Evolutionary conservation across 1,140 invertebrate species (phyloP), one percentile per base, ranked within the genome.

Genomic region (Bradysia coprophila): DNA sequence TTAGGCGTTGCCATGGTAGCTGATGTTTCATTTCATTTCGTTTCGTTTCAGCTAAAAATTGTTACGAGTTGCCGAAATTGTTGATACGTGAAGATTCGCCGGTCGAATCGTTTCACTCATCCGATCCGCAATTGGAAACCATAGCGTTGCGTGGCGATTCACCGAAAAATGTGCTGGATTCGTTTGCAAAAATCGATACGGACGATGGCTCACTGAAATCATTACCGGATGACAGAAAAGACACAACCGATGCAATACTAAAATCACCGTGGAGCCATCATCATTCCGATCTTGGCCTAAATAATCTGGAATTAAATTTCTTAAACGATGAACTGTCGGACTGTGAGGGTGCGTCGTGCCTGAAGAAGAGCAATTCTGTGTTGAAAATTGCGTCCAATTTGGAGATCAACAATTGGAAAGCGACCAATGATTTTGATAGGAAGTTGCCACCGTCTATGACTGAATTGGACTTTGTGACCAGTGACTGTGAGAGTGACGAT

Each of bases 21-120:
- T n/a, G n/a, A n/a, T n/a, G n/a, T n/a, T n/a, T n/a, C 28, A n/a
- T 31, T 31, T 31, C 8, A 9, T 8, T 31, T 6, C 16, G 9
- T 42, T 20, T 9, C 21, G 6, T 42, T 42, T 32, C 24, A 42
- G 41, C 31, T 15, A 42, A 42, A 43, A 43, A 37, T 43, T 19
- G 10, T 5, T 44, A 40, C 23, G 38, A 40, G 18, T 21, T 44
- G 18, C 43, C 43, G 19, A 44, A 44, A n/a, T 23, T 44, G 11
- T 23, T 44, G 11, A 34, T 44, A n/a, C 24, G 43, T n/a, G 43
- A 44, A 24, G 43, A 40, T 40, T 44, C 43, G 20, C 43, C 43
- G n/a, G 20, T 43, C 3, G 41, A 43, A 36, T 43, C 41, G 22
- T 36, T 43, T 18, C 41, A 43, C 23, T 43, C 33, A 36, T 43